Evolutionary conservation across 1,140 invertebrate species (phyloP), one percentile per base, ranked within the genome.

Genomic region (Ylistrum balloti): DNA sequence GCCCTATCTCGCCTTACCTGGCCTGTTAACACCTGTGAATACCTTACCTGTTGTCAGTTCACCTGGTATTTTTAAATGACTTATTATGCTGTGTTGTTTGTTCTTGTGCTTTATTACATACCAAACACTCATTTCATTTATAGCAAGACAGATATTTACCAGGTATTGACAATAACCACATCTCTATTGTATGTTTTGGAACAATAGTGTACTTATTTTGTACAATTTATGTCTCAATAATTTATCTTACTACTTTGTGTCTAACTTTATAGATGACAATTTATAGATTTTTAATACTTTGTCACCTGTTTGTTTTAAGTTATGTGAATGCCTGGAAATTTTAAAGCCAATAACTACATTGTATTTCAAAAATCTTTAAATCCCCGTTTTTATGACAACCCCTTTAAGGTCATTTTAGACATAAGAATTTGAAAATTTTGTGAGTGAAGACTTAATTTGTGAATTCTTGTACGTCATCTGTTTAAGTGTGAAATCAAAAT

Each of bases 1-100:
- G 41, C 17, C 41, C 41, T 74, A 9, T 28, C 56, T 17, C 56
- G 28, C 56, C 28, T 7, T 74, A 74, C 56, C 56, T 74, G 56
- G 22, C 56, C 56, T 28, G 22, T 74, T 74, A 9, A 28, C 56
- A 74, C 56, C 56, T 74, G 56, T 45, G n/a, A 17, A 74, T 74
- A 74, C 56, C 56, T 74, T 74, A n/a, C 56, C 56, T 74, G 56
- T 74, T 74, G 56, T 74, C 56, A 28, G 22, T 74, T 28, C 56
- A 74, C 56, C 56, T 74, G 56, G 56, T 74, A 74, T 74, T 74
- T 74, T 74, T 74, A 74, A 74, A 74, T 28, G 56, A 74, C 56
- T 74, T 74, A 74, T 17, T 28, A 7, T 28, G 56, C 17, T 74
- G 28, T 28, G n/a, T 74, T 74, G n/a, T 74, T 74, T 74, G 28